phyloP scores from a whole-genome alignment of 2,113 vertebrate genomes.

The Rattus norvegicus region DNA sequence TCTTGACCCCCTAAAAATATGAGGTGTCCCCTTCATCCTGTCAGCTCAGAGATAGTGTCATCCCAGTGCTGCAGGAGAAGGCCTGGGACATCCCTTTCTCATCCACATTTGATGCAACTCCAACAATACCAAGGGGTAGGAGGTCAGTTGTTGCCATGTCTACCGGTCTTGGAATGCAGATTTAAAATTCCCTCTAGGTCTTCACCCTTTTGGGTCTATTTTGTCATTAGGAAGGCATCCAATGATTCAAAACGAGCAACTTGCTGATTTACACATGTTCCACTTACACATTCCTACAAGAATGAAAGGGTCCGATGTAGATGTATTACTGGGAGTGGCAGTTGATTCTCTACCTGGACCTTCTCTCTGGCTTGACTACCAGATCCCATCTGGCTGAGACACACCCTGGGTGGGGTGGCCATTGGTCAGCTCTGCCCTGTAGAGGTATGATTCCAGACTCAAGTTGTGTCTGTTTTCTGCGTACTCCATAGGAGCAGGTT shows the following conservation, averaged over 20 bases:
- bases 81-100: not conserved
- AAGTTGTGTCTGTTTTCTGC: not conserved
- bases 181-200: not conserved
- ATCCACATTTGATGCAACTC: not conserved
- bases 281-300: not conserved
- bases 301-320: not conserved
- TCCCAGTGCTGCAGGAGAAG: not conserved
- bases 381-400: not conserved
- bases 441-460: too few relatives aligned
- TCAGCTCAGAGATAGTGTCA: too few relatives aligned
- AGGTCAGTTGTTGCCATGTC: not conserved
- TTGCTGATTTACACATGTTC: not conserved
- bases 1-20: not conserved
- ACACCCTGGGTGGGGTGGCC: not conserved
- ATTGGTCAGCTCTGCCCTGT: not conserved
- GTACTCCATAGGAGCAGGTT: not conserved
- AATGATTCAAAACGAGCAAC: not conserved
- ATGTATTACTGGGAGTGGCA: not conserved
- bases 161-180: not conserved
- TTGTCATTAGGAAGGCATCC: not conserved
- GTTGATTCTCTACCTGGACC: fast-evolving
- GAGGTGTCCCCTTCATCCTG: not conserved
- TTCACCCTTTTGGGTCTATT: not conserved
- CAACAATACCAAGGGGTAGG: fast-evolving
- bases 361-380: fast-evolving